phyloP scores from a whole-genome alignment of 1,140 invertebrate genomes.

The Macrosteles quadrilineatus region DNA sequence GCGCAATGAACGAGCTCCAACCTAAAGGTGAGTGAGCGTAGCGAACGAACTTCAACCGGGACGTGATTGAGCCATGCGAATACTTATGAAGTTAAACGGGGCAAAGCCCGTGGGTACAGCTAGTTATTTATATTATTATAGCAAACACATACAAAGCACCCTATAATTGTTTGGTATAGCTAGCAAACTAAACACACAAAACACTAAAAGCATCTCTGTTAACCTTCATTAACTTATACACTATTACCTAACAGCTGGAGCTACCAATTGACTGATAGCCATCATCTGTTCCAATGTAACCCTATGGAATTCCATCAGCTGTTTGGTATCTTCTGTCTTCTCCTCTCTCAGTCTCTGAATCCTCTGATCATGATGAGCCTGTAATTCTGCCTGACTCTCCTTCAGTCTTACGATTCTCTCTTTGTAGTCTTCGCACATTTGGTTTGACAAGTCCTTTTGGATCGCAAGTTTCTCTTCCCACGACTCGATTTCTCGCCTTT shows the following conservation, averaged over 20 bases:
- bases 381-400: not conserved
- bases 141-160: too few species aligned
- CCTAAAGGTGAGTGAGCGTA: too few species aligned
- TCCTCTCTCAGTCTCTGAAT: not conserved
- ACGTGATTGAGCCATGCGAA: too few species aligned
- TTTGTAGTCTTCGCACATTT: slow-evolving; percentile 1
- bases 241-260: not conserved
- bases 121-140: too few species aligned
- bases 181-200: too few species aligned
- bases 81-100: too few species aligned
- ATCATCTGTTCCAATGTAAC: not conserved
- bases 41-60: too few species aligned
- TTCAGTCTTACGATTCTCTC: not conserved
- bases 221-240: too few species aligned
- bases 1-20: too few species aligned
- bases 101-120: too few species aligned
- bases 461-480: not conserved
- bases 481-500: slow-evolving; percentile 3
- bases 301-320: slow-evolving; percentile 10
- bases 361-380: not conserved
- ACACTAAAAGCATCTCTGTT: too few species aligned
- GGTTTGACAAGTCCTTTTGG: slow-evolving; percentile 8
- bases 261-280: not conserved
- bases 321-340: not conserved
- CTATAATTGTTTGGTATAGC: too few species aligned